A percentile compares a stretch with the other conserved stretches of the same genome.
phyloP scores from a whole-genome alignment of 1,140 invertebrate genomes.

The Carcinoscorpius rotundicauda region DNA sequence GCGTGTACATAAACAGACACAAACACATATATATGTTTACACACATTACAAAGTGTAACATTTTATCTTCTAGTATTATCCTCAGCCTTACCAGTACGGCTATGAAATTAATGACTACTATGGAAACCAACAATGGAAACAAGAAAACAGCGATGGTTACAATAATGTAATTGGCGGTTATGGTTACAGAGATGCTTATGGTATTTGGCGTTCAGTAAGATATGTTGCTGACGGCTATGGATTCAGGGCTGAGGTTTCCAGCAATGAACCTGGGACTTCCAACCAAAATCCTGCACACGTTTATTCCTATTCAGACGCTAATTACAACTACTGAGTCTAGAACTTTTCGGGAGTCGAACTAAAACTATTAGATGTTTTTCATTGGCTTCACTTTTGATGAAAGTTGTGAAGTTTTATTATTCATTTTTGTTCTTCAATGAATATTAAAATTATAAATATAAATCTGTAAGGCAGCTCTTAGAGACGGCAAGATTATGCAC shows the following conservation, averaged over 20 bases:
- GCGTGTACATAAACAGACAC: no score
- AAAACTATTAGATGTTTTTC: no score
- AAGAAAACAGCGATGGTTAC: slow-evolving; percentile 18
- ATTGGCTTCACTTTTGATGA: no score
- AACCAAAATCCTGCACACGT: neutral
- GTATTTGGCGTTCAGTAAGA: slow-evolving; percentile 17
- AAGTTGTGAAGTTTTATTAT: no score
- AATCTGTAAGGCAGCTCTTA: no score
- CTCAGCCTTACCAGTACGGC: slow-evolving; percentile 18
- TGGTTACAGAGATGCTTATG: slow-evolving; percentile 19
- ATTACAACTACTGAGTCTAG: neutral
- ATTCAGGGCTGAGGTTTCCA: neutral
- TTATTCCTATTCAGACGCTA: neutral
- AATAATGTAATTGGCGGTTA: slow-evolving; percentile 18
- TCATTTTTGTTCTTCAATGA: no score
- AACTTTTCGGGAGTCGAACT: no score
- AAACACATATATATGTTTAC: no score
- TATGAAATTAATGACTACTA: slow-evolving; percentile 22
- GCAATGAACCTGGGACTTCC: neutral
- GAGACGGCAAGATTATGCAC: no score
- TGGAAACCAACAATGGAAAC: slow-evolving; percentile 16
- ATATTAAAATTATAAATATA: no score
- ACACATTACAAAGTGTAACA: no score
- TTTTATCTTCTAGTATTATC: no score
- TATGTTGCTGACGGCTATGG: slow-evolving; percentile 13